A percentile compares a stretch with the other conserved stretches of the same genome.
Conservation (phyloP, 1,140 invertebrate species). For the Temnothorax curvispinosus region DNA sequence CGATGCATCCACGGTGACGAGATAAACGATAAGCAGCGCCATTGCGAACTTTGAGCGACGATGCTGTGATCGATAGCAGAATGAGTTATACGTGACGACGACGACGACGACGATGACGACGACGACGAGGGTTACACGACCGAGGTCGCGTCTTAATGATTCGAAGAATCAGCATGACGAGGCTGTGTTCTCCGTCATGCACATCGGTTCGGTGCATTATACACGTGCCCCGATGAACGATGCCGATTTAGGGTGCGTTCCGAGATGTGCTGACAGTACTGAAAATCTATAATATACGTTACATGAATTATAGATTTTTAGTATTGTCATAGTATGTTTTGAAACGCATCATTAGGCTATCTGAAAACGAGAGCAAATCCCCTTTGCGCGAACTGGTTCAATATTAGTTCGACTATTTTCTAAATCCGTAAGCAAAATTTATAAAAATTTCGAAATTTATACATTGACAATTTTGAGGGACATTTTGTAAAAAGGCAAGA, state of each 20-base stretch:
- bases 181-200: neutral
- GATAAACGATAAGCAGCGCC: conserved; percentile 57
- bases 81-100: conserved; percentile 51
- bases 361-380: neutral
- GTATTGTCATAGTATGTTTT: no score
- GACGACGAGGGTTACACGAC: conserved; percentile 61
- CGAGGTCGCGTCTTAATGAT: conserved; percentile 66
- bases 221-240: neutral
- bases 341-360: no score
- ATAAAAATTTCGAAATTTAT: neutral
- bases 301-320: neutral
- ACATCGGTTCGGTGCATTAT: conserved; percentile 32
- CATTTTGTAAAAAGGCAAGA: neutral
- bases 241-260: conserved; percentile 11
- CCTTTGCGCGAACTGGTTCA: neutral
- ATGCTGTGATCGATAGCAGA: conserved; percentile 66
- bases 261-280: neutral
- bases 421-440: neutral
- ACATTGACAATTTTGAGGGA: neutral
- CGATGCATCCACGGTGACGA: conserved; percentile 52
- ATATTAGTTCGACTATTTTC: neutral
- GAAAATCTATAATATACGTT: neutral
- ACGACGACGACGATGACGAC: conserved; percentile 5
- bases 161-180: conserved; percentile 67
- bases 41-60: conserved; percentile 56